These are phyloP conservation scores for Sciurus niger DNA, from an alignment of 2,113 vertebrate genomes.

Conservation along the genomic window DNA sequence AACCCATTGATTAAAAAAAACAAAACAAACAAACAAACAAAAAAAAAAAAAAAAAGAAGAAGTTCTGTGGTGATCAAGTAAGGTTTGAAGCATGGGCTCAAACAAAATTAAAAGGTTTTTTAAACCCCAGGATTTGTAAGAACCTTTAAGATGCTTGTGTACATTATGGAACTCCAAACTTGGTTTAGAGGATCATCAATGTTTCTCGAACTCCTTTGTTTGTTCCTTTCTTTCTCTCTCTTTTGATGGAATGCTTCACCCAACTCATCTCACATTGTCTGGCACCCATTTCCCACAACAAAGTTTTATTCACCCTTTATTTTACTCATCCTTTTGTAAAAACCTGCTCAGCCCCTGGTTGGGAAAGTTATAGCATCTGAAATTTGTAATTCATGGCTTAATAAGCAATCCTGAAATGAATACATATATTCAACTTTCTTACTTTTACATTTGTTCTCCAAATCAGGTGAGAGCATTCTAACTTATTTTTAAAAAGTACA, in stretches of 20 bases:
- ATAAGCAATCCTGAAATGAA: constrained; percentile 46
- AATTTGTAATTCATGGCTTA: constrained; percentile 48
- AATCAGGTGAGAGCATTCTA: neutral
- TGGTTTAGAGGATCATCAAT: neutral
- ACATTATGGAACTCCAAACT: neutral
- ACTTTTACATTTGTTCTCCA: constrained; percentile 26
- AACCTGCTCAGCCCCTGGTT: neutral
- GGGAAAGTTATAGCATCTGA: neutral
- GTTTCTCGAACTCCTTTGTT: neutral
- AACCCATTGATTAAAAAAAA: neutral
- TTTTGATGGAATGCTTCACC: neutral
- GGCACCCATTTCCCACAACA: neutral
- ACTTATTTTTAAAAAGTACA: constrained; percentile 1
- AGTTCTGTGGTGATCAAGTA: neutral
- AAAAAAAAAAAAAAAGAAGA: too few relatives aligned
- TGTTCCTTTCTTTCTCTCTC: neutral
- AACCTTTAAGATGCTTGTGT: neutral
- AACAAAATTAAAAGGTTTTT: constrained; percentile 41
- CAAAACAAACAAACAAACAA: neutral
- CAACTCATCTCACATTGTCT: neutral
- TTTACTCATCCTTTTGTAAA: neutral
- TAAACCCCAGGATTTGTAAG: neutral
- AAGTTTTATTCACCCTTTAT: neutral
- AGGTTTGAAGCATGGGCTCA: neutral
- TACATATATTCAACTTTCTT: neutral